These are phyloP conservation scores for Tenthredo distinguenda DNA, from an alignment of 2,888 invertebrate species.

Conservation along the genomic window DNA sequence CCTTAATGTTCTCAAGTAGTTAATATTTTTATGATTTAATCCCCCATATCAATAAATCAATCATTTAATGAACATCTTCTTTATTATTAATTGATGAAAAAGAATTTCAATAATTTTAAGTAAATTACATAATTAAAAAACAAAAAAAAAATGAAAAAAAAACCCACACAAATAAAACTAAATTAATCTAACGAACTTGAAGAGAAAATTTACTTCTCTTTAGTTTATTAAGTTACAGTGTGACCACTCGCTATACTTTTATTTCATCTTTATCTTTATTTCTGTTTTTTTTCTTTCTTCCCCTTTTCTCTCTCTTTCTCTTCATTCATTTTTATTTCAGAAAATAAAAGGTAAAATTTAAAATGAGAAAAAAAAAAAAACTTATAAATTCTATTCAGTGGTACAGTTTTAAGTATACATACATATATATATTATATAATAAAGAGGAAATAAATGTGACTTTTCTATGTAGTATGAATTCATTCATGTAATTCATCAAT, in stretches of 20 bases:
- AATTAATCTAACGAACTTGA: slow-evolving; percentile 51
- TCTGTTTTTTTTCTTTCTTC: slow-evolving; percentile 52
- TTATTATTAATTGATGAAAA: slow-evolving; percentile 56
- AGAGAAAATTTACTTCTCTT: not conserved
- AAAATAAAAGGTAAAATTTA: not conserved
- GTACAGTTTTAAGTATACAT: slow-evolving; percentile 67
- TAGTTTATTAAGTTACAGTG: slow-evolving; percentile 41
- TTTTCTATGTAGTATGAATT: slow-evolving; percentile 60
- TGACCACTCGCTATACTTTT: not conserved
- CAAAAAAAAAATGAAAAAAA: not conserved
- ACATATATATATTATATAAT: slow-evolving; percentile 65
- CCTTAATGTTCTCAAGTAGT: slow-evolving; percentile 55
- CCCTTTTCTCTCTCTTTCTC: slow-evolving; percentile 63
- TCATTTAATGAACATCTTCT: slow-evolving; percentile 49
- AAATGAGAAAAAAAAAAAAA: slow-evolving; percentile 41
- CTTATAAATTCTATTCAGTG: slow-evolving; percentile 68
- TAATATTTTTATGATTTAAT: slow-evolving; percentile 58
- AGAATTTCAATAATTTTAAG: slow-evolving; percentile 45
- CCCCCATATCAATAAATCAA: slow-evolving; percentile 57
- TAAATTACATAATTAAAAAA: not conserved
- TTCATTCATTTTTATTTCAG: slow-evolving; percentile 62
- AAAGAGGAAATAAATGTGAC: slow-evolving; percentile 69
- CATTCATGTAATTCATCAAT: slow-evolving; percentile 51
- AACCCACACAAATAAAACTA: not conserved
- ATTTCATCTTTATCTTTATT: not conserved